These are phyloP conservation scores for Leptoteleia sp. DNA, from an alignment of 1,140 invertebrate genomes.

Conservation along the genomic window DNA sequence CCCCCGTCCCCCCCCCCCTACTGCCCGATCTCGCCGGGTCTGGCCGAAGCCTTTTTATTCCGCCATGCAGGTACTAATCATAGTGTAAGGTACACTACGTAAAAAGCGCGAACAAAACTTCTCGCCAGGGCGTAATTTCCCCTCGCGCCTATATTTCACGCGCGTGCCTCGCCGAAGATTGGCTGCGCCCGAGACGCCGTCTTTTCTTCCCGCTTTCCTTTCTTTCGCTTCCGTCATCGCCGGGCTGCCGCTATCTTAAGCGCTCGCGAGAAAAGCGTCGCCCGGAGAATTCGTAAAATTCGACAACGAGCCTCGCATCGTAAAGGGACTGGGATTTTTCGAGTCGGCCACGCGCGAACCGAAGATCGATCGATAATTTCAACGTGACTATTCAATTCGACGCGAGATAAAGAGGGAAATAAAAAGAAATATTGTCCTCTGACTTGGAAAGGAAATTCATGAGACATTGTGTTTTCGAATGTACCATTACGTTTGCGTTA, in stretches of 20 bases:
- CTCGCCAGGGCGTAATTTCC: slow-evolving; percentile 75
- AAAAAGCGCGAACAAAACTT: slow-evolving; percentile 71
- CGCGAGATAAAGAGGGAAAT: slow-evolving; percentile 17
- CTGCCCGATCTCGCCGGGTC: too few species aligned
- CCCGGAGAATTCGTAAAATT: slow-evolving; percentile 71
- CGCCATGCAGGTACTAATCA: slow-evolving; percentile 68
- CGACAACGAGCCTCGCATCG: slow-evolving; percentile 51
- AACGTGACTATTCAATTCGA: slow-evolving; percentile 46
- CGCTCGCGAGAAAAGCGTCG: slow-evolving; percentile 70
- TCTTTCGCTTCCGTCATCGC: slow-evolving; percentile 41
- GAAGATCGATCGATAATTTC: slow-evolving; percentile 46
- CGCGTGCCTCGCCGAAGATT: slow-evolving; percentile 66
- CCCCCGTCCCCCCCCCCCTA: slow-evolving; percentile 17
- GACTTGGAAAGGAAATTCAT: too few species aligned
- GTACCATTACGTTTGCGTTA: too few species aligned
- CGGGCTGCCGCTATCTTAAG: slow-evolving; percentile 62
- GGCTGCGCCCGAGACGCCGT: slow-evolving; percentile 29
- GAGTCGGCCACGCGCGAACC: slow-evolving; percentile 23
- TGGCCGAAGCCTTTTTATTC: slow-evolving; percentile 63
- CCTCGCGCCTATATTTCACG: slow-evolving; percentile 76
- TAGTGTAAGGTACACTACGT: slow-evolving; percentile 66
- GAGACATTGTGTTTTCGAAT: too few species aligned
- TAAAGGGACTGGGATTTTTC: slow-evolving; percentile 48
- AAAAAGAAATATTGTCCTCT: neutral
- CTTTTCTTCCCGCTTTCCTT: too few species aligned